Evolutionary conservation across 2,113 vertebrate genomes (phyloP).

Genomic region (Eulacestoma nigropectus): DNA sequence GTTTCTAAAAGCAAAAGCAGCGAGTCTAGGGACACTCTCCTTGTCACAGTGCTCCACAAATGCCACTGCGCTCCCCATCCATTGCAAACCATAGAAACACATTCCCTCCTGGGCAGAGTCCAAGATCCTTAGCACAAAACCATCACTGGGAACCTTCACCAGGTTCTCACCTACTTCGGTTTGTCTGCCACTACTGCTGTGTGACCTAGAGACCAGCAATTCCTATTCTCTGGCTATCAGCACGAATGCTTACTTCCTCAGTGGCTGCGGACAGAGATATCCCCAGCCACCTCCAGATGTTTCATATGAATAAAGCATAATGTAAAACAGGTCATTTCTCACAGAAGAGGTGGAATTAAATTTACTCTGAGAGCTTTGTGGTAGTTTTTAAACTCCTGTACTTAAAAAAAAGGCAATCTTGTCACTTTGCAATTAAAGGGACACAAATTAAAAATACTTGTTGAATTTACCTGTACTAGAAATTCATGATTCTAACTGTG

Average conservation of each 20-base stretch:
- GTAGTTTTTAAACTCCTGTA: neutral
- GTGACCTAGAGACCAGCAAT: neutral
- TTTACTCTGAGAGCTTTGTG: neutral
- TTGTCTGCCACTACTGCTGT: neutral
- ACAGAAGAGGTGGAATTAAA: neutral
- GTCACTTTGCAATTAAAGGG: neutral
- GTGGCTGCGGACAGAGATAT: neutral
- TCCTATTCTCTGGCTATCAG: no score
- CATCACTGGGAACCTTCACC: neutral
- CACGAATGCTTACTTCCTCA: neutral
- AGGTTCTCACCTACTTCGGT: neutral
- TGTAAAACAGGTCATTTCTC: neutral
- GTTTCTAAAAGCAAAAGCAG: neutral
- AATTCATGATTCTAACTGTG: neutral
- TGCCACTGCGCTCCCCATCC: rapidly evolving
- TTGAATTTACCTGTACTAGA: neutral
- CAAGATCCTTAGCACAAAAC: neutral
- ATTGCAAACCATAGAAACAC: rapidly evolving
- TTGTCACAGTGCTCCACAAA: neutral
- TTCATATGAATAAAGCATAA: neutral
- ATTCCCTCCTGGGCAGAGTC: neutral
- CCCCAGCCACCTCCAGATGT: neutral
- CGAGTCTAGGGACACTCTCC: neutral
- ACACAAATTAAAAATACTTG: neutral
- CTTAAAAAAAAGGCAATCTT: neutral